phyloP scores from a whole-genome alignment of 2,888 invertebrate species.

The Creontiades dilutus region DNA sequence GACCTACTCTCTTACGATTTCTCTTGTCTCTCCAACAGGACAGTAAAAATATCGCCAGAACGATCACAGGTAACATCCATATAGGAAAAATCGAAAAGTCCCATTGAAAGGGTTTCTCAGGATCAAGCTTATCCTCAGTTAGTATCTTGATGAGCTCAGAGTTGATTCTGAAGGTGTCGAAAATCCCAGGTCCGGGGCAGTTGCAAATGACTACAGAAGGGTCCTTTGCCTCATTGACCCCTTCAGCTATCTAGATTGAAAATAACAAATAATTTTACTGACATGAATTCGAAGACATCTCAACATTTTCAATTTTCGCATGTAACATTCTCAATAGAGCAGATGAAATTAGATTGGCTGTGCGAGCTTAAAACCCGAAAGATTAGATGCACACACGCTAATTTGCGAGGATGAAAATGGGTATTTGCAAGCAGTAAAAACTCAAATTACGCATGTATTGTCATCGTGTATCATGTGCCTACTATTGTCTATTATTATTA shows the following conservation, averaged over 20 bases:
- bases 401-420: too few species aligned
- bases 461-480: too few species aligned
- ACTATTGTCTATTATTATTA: too few species aligned
- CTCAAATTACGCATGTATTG: too few species aligned
- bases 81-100: not conserved
- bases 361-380: too few species aligned
- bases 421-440: too few species aligned
- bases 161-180: not conserved
- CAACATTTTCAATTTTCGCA: too few species aligned
- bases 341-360: too few species aligned
- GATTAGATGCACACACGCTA: too few species aligned
- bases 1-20: not conserved
- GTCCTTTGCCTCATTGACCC: not conserved
- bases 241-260: not conserved
- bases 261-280: too few species aligned
- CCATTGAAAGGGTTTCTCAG: not conserved
- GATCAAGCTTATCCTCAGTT: not conserved
- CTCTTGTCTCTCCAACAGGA: slow-evolving; percentile 1
- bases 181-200: not conserved
- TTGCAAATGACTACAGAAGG: not conserved
- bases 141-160: not conserved
- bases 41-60: not conserved
- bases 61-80: not conserved
- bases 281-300: too few species aligned
- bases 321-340: too few species aligned